Evolutionary conservation across 2,113 vertebrate species (phyloP), one percentile per base, ranked within the genome.

Genomic region (Dicaeum eximium): DNA sequence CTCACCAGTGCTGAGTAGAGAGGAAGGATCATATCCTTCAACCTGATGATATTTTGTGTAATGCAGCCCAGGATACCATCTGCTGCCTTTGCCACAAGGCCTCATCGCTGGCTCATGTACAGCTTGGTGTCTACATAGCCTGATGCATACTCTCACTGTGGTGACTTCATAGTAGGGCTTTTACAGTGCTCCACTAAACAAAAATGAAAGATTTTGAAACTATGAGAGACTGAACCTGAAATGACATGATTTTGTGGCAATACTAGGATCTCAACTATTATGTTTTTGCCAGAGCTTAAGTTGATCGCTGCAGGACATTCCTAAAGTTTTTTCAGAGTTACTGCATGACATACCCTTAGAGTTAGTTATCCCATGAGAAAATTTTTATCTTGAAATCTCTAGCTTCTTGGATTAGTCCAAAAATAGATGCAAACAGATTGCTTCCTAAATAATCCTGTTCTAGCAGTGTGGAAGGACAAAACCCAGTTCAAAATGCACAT

Each of bases 371-470:
- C 30, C 62, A 86, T 56, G 62, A 73, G 75, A 86, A 80, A 56
- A 42, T 13, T 77, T 81, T 92, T 74, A 50, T 86, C 62, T 64
- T 83, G 48, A 83, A 75, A 88, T 58, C 38, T 0, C 1, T 54
- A 88, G 72, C 38, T 91, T 91, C 79, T 88, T 80, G 53, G 42
- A 88, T 86, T 75, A 88, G 48, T 82, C 66, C 38, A 94, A 88
- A 90, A 92, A 91, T 80, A 91, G 62, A 91, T 56, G 75, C 28
- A 94, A 90, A 77, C n/a, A 67, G 62, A 82, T 12, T 67, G 38
- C 60, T 91, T 80, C 71, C 48, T 60, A 82, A 71, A 88, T 91
- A 95, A 82, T 60, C 71, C 15, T 71, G 61, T 50, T 73, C 74
- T 74, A 47, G 13, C 56, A 78, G 13, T 9, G 33, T 30, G 54